Evolutionary conservation across 2,113 vertebrate genomes (phyloP).

Genomic region (Microtus pennsylvanicus): DNA sequence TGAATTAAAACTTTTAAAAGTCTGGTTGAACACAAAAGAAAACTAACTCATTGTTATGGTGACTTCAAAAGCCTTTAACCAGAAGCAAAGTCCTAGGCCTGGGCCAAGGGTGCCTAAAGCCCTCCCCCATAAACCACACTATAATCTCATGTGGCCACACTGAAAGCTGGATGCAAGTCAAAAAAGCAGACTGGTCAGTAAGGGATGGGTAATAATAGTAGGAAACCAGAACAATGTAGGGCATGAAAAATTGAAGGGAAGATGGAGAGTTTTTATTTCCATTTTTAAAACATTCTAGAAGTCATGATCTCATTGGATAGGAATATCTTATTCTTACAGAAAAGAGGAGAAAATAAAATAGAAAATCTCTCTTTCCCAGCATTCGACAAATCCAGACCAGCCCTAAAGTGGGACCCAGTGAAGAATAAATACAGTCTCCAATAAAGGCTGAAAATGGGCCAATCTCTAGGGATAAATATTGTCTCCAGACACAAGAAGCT

Average conservation of each 20-base stretch:
- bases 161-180: neutral
- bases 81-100: neutral
- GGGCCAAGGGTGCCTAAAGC: neutral
- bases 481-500: neutral
- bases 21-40: neutral
- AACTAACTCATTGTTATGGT: neutral
- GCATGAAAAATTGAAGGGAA: neutral
- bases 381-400: neutral
- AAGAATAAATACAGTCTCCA: neutral
- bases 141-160: neutral
- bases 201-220: neutral
- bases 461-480: neutral
- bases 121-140: neutral
- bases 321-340: neutral
- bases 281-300: slow-evolving; percentile 20
- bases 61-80: neutral
- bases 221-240: neutral
- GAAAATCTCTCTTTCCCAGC: slow-evolving; percentile 24
- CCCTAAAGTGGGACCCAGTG: neutral
- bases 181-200: neutral
- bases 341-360: slow-evolving; percentile 32
- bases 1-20: slow-evolving; percentile 48
- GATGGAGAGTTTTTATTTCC: slow-evolving; percentile 29
- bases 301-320: neutral
- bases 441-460: neutral